phyloP scores from a whole-genome alignment of 2,113 vertebrate species.

The Gobius niger region DNA sequence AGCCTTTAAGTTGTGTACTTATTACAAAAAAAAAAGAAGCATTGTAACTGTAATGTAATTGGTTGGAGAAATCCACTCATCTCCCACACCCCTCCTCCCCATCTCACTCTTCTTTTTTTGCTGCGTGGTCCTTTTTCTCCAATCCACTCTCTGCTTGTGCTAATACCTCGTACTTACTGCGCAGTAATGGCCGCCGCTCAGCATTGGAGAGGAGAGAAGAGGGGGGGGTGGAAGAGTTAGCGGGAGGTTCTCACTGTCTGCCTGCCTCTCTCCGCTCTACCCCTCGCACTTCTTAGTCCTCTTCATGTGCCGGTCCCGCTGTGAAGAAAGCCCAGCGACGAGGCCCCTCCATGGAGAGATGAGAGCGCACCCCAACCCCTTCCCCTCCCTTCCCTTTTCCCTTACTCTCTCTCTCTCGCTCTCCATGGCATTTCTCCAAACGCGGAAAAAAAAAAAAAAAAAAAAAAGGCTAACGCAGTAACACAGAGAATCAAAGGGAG shows the following conservation, averaged over 20 bases:
- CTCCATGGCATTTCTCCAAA: conserved; percentile 3
- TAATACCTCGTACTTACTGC: conserved; percentile 51
- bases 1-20: no score
- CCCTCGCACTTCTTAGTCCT: conserved; percentile 61
- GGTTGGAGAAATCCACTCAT: no score
- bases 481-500: neutral
- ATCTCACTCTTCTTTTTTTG: neutral
- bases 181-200: conserved; percentile 57
- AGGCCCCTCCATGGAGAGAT: conserved; percentile 53
- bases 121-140: neutral
- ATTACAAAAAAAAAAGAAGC: no score
- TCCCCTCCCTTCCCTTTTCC: conserved; percentile 23
- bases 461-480: neutral
- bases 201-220: conserved; percentile 58
- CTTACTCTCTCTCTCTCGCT: conserved; percentile 6
- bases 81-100: neutral
- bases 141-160: conserved; percentile 24
- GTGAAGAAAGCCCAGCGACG: conserved; percentile 65
- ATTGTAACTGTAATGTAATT: no score
- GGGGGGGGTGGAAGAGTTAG: conserved; percentile 54
- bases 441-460: neutral
- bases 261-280: conserved; percentile 17
- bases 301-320: conserved; percentile 66
- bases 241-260: conserved; percentile 53
- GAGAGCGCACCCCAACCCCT: conserved; percentile 51